A percentile compares a stretch with the other conserved stretches of the same genome.
phyloP scores from a whole-genome alignment of 2,888 invertebrate genomes.

The Idaea dimidiata region DNA sequence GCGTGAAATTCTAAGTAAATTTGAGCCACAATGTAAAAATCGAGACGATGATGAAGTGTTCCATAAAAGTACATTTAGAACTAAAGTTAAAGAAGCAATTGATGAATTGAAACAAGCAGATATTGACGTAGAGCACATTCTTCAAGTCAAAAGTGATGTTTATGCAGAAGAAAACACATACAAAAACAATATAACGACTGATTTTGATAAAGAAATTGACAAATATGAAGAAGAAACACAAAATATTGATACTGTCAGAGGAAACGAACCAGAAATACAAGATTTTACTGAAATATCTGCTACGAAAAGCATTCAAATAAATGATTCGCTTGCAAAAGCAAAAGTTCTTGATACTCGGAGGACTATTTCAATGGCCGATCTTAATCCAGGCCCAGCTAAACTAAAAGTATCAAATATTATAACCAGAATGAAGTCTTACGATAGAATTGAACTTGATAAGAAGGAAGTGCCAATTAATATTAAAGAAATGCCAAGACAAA shows the following conservation, averaged over 20 bases:
- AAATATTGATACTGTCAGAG: neutral
- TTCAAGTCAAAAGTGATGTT: neutral
- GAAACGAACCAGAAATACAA: neutral
- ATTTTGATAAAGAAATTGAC: constrained; percentile 1
- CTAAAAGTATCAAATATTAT: constrained; percentile 56
- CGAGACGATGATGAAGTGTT: constrained; percentile 3
- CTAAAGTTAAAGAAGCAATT: constrained; percentile 11
- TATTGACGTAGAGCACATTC: neutral
- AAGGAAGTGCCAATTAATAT: constrained; percentile 40
- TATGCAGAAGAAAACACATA: neutral
- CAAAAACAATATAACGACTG: constrained; percentile 3
- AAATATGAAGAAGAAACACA: constrained; percentile 7
- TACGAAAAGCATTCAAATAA: neutral
- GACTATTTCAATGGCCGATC: constrained; percentile 51
- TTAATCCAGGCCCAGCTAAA: constrained; percentile 51
- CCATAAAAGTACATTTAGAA: constrained; percentile 6
- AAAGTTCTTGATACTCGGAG: constrained; percentile 17
- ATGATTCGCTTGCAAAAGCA: neutral
- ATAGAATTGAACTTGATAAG: constrained; percentile 37
- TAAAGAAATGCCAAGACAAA: constrained; percentile 53
- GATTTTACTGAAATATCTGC: neutral
- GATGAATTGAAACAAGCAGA: constrained; percentile 7
- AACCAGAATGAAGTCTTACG: constrained; percentile 54
- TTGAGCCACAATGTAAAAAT: constrained; percentile 12
- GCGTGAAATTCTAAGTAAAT: constrained; percentile 13